Base-by-base conservation (phyloP, 1,140 invertebrate genomes). In the Diploscapter pachys region DNA sequence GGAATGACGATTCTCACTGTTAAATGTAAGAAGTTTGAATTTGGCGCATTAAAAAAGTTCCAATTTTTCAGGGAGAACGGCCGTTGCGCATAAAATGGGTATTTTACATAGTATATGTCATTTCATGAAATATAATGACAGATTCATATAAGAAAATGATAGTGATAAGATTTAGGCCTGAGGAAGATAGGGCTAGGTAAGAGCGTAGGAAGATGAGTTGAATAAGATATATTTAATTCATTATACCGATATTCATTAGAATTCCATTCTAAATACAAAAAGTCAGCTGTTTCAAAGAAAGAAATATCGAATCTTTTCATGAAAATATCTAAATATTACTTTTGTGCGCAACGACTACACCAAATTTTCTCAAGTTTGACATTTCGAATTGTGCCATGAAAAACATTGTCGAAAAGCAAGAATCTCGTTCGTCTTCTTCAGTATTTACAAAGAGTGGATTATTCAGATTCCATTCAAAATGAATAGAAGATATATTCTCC, bases 401-500 rank as follows among this genome's bases (percentile, higher is more conserved):
- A 59, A 64, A 64, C 2, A 64, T 64, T 50, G 63, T 11, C 13
- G 13, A 31, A 64, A 13, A 64, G 31, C 31, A 48, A 6, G 5
- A 64, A 48, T 5, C 8, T 50, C 11, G 63, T 64, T 2, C 5
- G 5, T 64, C 2, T 64, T 64, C n/a, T 13, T 50, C n/a, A 64
- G 5, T 13, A 31, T 31, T 31, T 11, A 59, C 13, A 11, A 59
- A 11, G 11, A 11, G 57, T 59, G 11, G 57, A 59, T 64, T 13
- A 64, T 50, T 64, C n/a, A 64, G 31, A 31, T 31, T 31, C 31
- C 31, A 31, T 31, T 31, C 31, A 31, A 31, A 31, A 31, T 31
- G 31, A 31, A 31, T 78, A 56, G 50, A 78, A 49, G 13, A 63
- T 52, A 5, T 65, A 67, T 5, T 54, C 4, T 13, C 66, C 51